Percentiles rank a stretch among this genome's conserved stretches.
phyloP scores from a whole-genome alignment of 2,113 vertebrate species.

The Diphyllodes magnificus region DNA sequence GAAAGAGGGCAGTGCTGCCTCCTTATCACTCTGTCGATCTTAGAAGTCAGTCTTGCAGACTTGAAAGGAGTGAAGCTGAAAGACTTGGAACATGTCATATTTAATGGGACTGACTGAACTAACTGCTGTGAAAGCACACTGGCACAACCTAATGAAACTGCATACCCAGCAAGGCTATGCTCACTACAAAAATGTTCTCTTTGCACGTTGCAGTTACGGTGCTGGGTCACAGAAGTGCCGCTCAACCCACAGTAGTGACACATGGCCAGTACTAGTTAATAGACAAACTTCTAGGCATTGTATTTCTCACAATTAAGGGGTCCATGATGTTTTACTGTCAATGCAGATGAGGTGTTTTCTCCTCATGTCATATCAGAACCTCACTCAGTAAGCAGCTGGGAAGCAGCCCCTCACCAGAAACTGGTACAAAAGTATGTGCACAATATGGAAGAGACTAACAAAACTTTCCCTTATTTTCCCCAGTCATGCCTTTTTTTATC shows the following conservation, averaged over 20 bases:
- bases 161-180: background rate
- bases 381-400: background rate
- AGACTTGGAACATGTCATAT: background rate
- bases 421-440: background rate
- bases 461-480: background rate
- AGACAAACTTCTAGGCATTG: background rate
- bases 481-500: background rate
- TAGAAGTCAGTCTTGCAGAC: background rate
- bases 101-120: background rate
- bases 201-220: background rate
- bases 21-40: background rate
- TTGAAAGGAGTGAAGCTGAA: background rate
- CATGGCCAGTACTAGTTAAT: accelerated
- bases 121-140: background rate
- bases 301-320: background rate
- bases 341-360: background rate
- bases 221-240: background rate
- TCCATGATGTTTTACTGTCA: background rate
- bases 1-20: background rate
- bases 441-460: background rate
- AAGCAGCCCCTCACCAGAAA: background rate
- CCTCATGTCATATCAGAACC: background rate
- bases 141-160: background rate
- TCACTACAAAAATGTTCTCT: background rate
- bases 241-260: background rate